phyloP scores from a whole-genome alignment of 1,140 invertebrate species.

The Heliconius himera region DNA sequence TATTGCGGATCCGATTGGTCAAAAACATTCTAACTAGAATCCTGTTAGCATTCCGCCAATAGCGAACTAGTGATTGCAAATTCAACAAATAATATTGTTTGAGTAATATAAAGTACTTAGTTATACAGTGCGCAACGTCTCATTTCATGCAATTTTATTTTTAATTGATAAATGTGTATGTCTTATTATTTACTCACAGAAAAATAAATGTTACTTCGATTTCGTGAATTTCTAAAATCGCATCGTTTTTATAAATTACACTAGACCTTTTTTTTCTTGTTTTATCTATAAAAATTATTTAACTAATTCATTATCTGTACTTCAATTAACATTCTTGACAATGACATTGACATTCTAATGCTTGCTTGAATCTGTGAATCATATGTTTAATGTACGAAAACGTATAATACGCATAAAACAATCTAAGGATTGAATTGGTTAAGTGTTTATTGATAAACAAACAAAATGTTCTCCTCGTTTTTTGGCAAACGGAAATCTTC shows the following conservation, averaged over 20 bases:
- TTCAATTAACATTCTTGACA: too few relatives aligned
- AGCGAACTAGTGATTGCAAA: neutral
- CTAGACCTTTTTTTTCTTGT: too few relatives aligned
- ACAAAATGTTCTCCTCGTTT: constrained; percentile 69
- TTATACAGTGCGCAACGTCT: neutral
- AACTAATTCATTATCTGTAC: too few relatives aligned
- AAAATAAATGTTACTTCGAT: too few relatives aligned
- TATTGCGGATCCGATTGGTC: constrained; percentile 44
- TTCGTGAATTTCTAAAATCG: too few relatives aligned
- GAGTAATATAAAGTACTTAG: neutral
- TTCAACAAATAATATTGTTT: neutral
- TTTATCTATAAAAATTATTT: too few relatives aligned
- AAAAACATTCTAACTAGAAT: constrained; percentile 48
- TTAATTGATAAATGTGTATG: neutral
- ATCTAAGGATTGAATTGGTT: neutral
- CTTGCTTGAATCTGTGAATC: neutral
- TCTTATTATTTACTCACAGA: too few relatives aligned
- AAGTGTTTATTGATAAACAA: neutral
- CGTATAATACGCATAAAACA: neutral
- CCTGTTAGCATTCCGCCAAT: constrained; percentile 28
- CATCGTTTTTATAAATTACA: too few relatives aligned
- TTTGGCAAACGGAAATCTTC: constrained; percentile 73
- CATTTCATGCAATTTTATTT: neutral
- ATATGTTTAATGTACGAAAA: neutral
- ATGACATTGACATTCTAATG: constrained; percentile 18